phyloP scores from a whole-genome alignment of 2,888 invertebrate species.

The Eucera pruinosa region DNA sequence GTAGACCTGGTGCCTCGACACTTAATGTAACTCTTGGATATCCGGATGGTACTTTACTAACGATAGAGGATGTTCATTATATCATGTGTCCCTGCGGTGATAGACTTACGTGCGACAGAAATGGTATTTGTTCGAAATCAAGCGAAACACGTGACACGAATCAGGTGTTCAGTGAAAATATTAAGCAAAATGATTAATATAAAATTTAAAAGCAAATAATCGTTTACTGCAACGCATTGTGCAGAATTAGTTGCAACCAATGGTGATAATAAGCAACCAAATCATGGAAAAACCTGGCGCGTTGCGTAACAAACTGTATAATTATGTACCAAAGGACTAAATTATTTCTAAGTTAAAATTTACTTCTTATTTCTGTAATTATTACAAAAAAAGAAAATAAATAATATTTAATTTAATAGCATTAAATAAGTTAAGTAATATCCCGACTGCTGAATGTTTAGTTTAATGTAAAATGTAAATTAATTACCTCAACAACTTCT shows the following conservation, averaged over 20 bases:
- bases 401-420: too few species aligned
- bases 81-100: conserved; percentile 73
- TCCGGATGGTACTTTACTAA: conserved; percentile 67
- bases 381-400: too few species aligned
- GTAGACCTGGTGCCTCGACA: conserved; percentile 49
- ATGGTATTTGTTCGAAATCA: conserved; percentile 58
- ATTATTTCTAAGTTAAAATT: conserved; percentile 14
- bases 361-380: too few species aligned
- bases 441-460: too few species aligned
- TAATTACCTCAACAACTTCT: too few species aligned
- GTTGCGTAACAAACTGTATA: background rate
- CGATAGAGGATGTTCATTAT: conserved; percentile 66
- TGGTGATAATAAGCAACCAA: background rate
- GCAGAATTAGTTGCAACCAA: background rate
- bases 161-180: background rate
- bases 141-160: conserved; percentile 19
- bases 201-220: background rate
- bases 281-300: background rate
- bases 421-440: too few species aligned
- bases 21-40: conserved; percentile 70
- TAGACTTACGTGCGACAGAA: conserved; percentile 67
- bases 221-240: background rate
- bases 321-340: conserved; percentile 24
- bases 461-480: too few species aligned
- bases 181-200: conserved; percentile 7